Evolutionary conservation across 1,140 invertebrate genomes (phyloP).

Genomic region (Drosophila aff.): DNA sequence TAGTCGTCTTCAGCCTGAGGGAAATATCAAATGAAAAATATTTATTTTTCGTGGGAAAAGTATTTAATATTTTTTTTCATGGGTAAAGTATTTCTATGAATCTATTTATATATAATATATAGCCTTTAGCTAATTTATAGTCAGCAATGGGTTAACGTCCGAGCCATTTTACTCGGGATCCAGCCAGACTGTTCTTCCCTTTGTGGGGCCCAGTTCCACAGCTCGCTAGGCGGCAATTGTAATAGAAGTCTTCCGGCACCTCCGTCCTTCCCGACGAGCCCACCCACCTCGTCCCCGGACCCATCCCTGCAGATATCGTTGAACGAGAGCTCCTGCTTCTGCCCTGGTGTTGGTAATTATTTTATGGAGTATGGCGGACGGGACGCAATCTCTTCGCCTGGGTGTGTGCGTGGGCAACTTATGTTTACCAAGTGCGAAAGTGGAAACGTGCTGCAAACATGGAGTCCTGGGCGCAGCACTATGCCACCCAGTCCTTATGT

Average conservation of each 20-base stretch:
- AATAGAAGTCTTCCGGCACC: conserved; percentile 47
- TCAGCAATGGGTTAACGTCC: conserved; percentile 16
- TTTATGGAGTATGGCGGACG: conserved; percentile 69
- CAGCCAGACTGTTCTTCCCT: neutral
- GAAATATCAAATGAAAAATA: neutral
- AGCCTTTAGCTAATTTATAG: neutral
- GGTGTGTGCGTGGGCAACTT: conserved; percentile 70
- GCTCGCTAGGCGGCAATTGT: conserved; percentile 27
- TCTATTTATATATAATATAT: neutral
- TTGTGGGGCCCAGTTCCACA: neutral
- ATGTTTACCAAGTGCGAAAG: conserved; percentile 83
- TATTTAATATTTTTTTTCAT: neutral
- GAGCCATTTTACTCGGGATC: neutral
- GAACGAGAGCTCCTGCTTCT: conserved; percentile 11
- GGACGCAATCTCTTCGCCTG: conserved; percentile 20
- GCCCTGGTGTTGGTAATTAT: conserved; percentile 75
- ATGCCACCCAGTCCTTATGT: conserved; percentile 16
- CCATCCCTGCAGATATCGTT: conserved; percentile 8
- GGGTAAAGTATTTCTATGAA: neutral
- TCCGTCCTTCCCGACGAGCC: conserved; percentile 2
- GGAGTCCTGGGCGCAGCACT: conserved; percentile 50
- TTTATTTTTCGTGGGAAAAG: neutral
- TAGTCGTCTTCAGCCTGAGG: neutral
- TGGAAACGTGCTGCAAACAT: conserved; percentile 82
- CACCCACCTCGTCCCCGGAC: neutral